Evolutionary conservation across 2,113 vertebrate species (phyloP), one percentile per base, ranked within the genome.

Genomic region (Laticauda laticaudata): DNA sequence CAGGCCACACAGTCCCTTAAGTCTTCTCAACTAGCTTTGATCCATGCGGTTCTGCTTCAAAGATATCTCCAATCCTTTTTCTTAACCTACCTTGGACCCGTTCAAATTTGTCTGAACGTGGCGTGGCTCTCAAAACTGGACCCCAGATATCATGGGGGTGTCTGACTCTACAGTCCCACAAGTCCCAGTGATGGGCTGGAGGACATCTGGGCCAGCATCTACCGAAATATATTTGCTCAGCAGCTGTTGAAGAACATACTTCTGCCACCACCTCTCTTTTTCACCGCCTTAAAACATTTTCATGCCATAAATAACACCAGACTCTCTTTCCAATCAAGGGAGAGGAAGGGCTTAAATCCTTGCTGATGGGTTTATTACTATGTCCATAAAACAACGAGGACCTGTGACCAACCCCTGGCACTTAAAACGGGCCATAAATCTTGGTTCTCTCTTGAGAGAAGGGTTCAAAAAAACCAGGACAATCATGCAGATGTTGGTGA

Each of bases 301-400:
- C 14, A 14, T 88, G 87, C 92, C 90, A 21, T 93, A 94, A 96
- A 95, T 93, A 97, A 94, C 91, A 91, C 88, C 95, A 95, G 93
- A 61, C 14, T 69, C 56, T 4, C 95, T 95, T 75, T 96, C 92
- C 91, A 94, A 93, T 90, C 94, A 96, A 95, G 93, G 94, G 94
- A 20, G 14, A 93, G 94, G 95, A 86, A 61, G 91, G 93, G 45
- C 91, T 96, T 96, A 97, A 96, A 96, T 96, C 96, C 94, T 89
- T 88, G 87, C 93, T 96, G 96, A 92, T 95, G 95, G 96, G 94
- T 97, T 97, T 97, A 96, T 96, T 93, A 86, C 93, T 87, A 85
- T 93, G 92, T 94, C 96, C 93, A 94, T 93, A 90, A 96, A 94
- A 95, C 94, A 96, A 95, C 95, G 96, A 96, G 94, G 96, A 96